phyloP scores from a whole-genome alignment of 37 sponge, comb jelly and placozoan species.

The Beroe forskalii region DNA sequence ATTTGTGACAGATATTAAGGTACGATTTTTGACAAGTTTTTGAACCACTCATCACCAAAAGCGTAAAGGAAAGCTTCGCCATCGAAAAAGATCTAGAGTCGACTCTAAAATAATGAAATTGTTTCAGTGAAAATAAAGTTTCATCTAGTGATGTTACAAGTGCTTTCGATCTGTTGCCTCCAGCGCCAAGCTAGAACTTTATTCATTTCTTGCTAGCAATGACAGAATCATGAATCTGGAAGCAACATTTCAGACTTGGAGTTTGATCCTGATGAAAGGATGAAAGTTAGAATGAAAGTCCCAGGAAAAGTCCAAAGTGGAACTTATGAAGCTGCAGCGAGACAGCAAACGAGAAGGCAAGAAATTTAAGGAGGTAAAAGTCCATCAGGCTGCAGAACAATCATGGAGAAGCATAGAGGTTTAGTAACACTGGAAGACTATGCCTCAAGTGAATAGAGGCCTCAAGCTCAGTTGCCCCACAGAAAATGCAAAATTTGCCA shows the following conservation, averaged over 20 bases:
- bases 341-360: conserved; percentile 32
- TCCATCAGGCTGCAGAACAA: conserved; percentile 28
- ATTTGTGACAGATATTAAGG: conserved; percentile 25
- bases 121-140: neutral
- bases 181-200: conserved; percentile 9
- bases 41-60: conserved; percentile 3
- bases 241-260: neutral
- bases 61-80: neutral
- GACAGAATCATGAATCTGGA: neutral
- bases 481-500: no score
- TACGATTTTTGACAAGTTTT: conserved; percentile 40
- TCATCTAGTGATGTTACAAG: neutral
- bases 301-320: conserved; percentile 60
- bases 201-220: neutral
- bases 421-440: conserved; percentile 23
- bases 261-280: conserved; percentile 1
- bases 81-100: neutral
- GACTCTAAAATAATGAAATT: neutral
- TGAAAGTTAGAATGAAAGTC: neutral
- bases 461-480: no score
- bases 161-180: conserved; percentile 16
- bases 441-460: neutral
- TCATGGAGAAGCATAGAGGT: conserved; percentile 39
- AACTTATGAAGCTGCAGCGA: conserved; percentile 55
- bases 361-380: conserved; percentile 61